Conservation (phyloP, 2,797 vertebrate genomes). For the Gadopsis marmoratus region DNA sequence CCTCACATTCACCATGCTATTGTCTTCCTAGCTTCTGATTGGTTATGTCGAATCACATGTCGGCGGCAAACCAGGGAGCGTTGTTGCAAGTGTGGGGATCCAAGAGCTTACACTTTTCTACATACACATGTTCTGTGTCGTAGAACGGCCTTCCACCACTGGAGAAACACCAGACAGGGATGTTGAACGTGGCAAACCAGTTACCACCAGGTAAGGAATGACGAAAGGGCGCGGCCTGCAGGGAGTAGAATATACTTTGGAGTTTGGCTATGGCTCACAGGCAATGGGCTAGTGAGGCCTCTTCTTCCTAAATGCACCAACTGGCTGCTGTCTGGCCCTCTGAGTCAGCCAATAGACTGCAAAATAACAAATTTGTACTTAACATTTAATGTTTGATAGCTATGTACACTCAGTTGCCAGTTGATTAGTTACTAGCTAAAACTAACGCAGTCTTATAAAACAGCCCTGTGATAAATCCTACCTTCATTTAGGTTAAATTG, state of each 20-base stretch:
- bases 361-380: too few species aligned
- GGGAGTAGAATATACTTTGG: not conserved
- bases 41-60: not conserved
- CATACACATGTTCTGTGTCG: not conserved
- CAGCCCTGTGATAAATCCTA: not conserved
- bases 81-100: not conserved
- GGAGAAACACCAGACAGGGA: not conserved
- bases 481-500: not conserved
- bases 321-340: not conserved
- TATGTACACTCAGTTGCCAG: not conserved
- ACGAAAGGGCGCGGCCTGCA: not conserved
- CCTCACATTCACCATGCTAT: not conserved
- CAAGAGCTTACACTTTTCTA: not conserved
- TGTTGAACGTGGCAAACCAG: not conserved
- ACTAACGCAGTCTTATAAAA: too few species aligned
- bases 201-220: not conserved
- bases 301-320: not conserved
- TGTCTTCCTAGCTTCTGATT: not conserved
- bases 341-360: not conserved
- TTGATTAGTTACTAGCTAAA: too few species aligned
- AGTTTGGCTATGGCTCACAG: not conserved
- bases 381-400: not conserved
- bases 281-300: not conserved
- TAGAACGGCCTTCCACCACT: not conserved
- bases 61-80: not conserved